Base-by-base conservation (phyloP, 92 coral and sea anemone species). In the Isaurus tuberculatus region DNA sequence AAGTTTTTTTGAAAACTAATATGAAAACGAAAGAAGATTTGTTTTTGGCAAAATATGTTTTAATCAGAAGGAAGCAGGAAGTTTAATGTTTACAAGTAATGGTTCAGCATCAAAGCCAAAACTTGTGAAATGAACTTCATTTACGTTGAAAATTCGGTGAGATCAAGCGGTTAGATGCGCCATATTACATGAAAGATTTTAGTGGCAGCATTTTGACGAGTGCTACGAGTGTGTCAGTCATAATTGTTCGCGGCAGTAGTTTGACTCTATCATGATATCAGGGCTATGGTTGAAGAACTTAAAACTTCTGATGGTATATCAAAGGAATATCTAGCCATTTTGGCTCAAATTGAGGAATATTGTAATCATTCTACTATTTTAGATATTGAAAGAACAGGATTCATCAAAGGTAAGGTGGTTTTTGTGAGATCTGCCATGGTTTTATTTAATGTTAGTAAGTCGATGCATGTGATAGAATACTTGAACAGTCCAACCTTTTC, bases 211-310 rank as follows among this genome's bases (percentile, higher is more conserved):
- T 40, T n/a, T 30, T n/a, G 67, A 37, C 43, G 32, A 77, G n/a
- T 26, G 16, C 43, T 42, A 3, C 14, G 29, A 40, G 34, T 19
- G 43, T 36, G 25, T 73, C 32, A 37, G n/a, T 34, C 60, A 31
- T 57, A 6, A 25, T 79, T 30, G 9, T 23, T 43, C 11, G 53
- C 23, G 25, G 7, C 25, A 19, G 63, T 31, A 80, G 55, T 65
- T 40, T 17, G 25, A n/a, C 61, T 30, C 66, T 65, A 60, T 58
- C 69, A 57, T 83, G 79, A 57, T 32, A 72, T 48, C 66, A 57
- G 60, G 87, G 93, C 80, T 73, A 94, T 94, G 98, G 98, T 94
- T 72, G 98, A 94, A 73, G 89, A 93, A 65, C 88, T 86, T 73
- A 72, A 73, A 44, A 82, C 79, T 64, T 73, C 94, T n/a, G 92